A percentile compares a stretch with the other conserved stretches of the same genome.
These are phyloP conservation scores for Tetanocera ferruginea DNA, from an alignment of 2,888 invertebrate species.

Conservation along the genomic window DNA sequence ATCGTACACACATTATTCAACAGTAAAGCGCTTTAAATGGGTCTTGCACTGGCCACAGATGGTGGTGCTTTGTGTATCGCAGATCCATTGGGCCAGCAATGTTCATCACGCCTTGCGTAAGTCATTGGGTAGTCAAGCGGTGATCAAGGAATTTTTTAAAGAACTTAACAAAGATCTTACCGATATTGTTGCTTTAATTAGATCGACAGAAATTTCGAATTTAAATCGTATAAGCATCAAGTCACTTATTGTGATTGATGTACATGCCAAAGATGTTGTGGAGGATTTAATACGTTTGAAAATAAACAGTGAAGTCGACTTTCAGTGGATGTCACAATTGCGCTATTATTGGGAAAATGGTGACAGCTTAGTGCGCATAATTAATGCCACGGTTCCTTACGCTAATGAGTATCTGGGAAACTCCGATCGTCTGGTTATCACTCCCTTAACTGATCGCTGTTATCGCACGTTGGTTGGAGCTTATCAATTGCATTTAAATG, in stretches of 20 bases:
- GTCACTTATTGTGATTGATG: constrained; percentile 79
- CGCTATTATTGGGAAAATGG: constrained; percentile 79
- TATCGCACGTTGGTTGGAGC: constrained; percentile 81
- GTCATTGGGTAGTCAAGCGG: constrained; percentile 63
- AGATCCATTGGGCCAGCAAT: constrained; percentile 78
- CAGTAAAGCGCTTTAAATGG: constrained; percentile 71
- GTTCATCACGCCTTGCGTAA: constrained; percentile 73
- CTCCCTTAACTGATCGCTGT: constrained; percentile 76
- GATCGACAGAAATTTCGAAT: constrained; percentile 73
- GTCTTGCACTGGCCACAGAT: constrained; percentile 76
- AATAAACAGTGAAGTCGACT: constrained; percentile 74
- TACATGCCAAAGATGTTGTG: constrained; percentile 80
- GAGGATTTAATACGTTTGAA: constrained; percentile 72
- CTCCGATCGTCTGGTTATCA: constrained; percentile 74
- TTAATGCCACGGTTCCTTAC: constrained; percentile 77
- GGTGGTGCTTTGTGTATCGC: constrained; percentile 74
- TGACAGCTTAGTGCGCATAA: constrained; percentile 74
- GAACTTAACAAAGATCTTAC: constrained; percentile 71
- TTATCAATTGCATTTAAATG: constrained; percentile 79
- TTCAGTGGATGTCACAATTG: constrained; percentile 80
- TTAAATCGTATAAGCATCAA: constrained; percentile 77
- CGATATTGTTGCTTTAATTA: constrained; percentile 74
- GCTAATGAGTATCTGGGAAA: constrained; percentile 84
- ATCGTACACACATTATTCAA: constrained; percentile 69
- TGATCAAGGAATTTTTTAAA: constrained; percentile 70